Conservation (phyloP, 2,113 vertebrate genomes). For the Syngnathus scovelli region DNA sequence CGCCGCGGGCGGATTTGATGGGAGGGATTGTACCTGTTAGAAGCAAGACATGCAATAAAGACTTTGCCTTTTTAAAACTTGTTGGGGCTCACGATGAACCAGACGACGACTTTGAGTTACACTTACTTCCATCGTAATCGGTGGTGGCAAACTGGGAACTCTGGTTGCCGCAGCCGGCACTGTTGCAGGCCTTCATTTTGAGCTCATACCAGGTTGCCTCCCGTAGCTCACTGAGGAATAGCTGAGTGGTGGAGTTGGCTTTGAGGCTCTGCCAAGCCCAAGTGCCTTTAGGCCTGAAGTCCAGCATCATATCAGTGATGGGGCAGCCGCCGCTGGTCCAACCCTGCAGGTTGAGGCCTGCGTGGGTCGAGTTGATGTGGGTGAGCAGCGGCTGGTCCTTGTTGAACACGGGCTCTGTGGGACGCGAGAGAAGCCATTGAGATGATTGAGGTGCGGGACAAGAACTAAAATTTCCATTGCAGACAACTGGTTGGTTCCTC, state of each 20-base stretch:
- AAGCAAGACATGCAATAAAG: neutral
- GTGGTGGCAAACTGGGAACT: slow-evolving; percentile 91
- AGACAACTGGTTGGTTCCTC: slow-evolving; percentile 9
- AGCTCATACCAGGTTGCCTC: slow-evolving; percentile 98
- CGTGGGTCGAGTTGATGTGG: slow-evolving; percentile 95
- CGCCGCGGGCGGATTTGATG: slow-evolving; percentile 91
- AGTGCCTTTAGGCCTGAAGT: slow-evolving; percentile 92
- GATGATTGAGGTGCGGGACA: neutral
- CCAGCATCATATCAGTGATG: slow-evolving; percentile 85
- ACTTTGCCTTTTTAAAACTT: too few species aligned
- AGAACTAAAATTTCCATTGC: neutral
- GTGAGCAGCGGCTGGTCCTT: slow-evolving; percentile 97
- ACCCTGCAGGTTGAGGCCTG: slow-evolving; percentile 92
- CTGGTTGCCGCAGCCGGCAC: slow-evolving; percentile 92
- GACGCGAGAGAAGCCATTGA: neutral
- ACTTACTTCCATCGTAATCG: slow-evolving; percentile 96
- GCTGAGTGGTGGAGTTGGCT: slow-evolving; percentile 84
- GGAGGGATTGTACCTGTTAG: slow-evolving; percentile 89
- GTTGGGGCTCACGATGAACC: neutral
- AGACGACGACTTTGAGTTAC: neutral
- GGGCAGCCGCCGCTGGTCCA: slow-evolving; percentile 97
- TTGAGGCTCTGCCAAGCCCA: slow-evolving; percentile 93
- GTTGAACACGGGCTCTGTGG: slow-evolving; percentile 91
- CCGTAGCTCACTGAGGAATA: slow-evolving; percentile 90
- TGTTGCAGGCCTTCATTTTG: slow-evolving; percentile 97